These are phyloP conservation scores for Connochaetes taurinus DNA, from an alignment of 2,113 vertebrate species.

Conservation along the genomic window DNA sequence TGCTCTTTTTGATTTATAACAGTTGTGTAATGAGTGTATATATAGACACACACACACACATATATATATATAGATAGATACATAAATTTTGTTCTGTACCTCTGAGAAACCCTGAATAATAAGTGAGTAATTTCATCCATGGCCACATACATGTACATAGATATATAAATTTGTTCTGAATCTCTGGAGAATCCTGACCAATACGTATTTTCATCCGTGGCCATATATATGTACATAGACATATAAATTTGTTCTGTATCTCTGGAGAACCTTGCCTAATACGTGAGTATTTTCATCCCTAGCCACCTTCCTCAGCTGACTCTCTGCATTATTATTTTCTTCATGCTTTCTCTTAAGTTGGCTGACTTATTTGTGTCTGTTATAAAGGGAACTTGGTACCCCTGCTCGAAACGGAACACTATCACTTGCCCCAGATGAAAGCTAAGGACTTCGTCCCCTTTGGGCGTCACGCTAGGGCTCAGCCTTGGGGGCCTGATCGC, in stretches of 20 bases:
- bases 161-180: background rate
- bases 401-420: background rate
- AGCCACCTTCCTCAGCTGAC: background rate
- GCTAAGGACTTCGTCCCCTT: accelerated
- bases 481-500: background rate
- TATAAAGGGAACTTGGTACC: background rate
- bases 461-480: accelerated
- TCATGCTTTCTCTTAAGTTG: background rate
- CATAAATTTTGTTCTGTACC: background rate
- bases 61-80: background rate
- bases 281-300: background rate
- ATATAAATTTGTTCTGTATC: background rate
- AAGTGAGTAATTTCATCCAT: background rate
- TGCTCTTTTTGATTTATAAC: background rate
- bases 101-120: background rate
- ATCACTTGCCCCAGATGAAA: background rate
- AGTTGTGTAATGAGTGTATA: background rate
- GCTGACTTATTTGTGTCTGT: background rate
- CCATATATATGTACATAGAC: background rate
- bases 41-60: accelerated
- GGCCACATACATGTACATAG: background rate
- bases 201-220: background rate
- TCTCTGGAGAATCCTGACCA: background rate
- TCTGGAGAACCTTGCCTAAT: background rate
- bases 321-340: background rate